Conservation (phyloP, 2,113 vertebrate genomes). For the Mormoops blainvillei region DNA sequence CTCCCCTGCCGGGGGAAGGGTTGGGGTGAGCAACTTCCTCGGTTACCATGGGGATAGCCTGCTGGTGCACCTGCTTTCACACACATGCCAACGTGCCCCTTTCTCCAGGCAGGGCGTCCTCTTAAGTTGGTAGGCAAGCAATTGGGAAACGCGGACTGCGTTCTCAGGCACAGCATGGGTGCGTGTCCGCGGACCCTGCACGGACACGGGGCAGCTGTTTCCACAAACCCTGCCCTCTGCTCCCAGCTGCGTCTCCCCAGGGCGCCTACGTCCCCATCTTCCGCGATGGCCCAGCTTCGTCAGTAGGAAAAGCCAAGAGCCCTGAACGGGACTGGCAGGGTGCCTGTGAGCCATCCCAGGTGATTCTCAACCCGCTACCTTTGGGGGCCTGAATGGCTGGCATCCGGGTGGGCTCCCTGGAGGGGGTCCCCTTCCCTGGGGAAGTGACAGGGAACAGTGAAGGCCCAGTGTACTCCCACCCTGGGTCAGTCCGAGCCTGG, state of each 20-base stretch:
- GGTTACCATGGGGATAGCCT: not conserved
- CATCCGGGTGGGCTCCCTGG: not conserved
- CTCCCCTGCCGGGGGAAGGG: no score
- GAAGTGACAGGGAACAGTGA: not conserved
- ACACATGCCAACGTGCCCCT: accelerated
- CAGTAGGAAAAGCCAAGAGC: not conserved
- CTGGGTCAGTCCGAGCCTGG: not conserved
- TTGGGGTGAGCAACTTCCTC: not conserved
- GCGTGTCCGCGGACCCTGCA: not conserved
- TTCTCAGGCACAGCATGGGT: not conserved
- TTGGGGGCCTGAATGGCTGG: not conserved
- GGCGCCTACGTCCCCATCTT: no score
- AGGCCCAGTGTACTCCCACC: not conserved
- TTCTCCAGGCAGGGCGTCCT: not conserved
- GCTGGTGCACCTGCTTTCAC: not conserved
- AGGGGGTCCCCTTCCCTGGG: no score
- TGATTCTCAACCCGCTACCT: not conserved
- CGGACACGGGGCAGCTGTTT: not conserved
- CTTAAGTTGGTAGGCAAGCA: not conserved
- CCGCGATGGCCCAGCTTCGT: not conserved
- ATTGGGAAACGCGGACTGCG: no score
- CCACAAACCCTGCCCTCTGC: accelerated
- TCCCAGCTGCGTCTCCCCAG: no score
- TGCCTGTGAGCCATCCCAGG: not conserved
- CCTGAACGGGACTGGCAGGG: not conserved